Percentiles rank a stretch among this genome's conserved stretches.
These are phyloP conservation scores for Frieseomelitta varia DNA, from an alignment of 1,140 invertebrate genomes.

Conservation along the genomic window DNA sequence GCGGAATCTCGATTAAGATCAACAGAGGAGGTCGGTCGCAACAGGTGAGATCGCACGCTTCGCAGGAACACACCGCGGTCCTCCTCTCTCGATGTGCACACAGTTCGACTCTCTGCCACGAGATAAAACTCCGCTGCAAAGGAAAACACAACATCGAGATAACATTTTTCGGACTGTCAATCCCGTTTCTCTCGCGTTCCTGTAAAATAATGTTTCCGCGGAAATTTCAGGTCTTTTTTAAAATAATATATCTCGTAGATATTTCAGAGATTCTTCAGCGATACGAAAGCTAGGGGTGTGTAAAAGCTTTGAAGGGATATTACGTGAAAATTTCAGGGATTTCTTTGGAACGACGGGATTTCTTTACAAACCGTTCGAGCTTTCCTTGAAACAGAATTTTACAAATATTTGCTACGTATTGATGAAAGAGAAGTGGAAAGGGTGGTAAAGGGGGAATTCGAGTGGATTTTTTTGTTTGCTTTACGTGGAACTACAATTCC, in stretches of 20 bases:
- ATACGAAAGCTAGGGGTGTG: not conserved
- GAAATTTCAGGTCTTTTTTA: not conserved
- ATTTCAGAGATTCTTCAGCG: too few relatives aligned
- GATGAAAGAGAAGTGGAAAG: too few relatives aligned
- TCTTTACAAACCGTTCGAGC: not conserved
- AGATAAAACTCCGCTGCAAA: constrained; percentile 22
- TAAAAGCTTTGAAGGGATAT: not conserved
- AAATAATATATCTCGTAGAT: not conserved
- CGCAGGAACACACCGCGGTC: constrained; percentile 50
- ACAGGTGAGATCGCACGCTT: constrained; percentile 60
- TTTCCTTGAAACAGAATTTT: not conserved
- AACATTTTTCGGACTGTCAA: not conserved
- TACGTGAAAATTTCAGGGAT: not conserved
- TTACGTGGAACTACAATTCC: not conserved
- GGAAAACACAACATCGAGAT: constrained; percentile 1
- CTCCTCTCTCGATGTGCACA: constrained; percentile 49
- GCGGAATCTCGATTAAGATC: constrained; percentile 60
- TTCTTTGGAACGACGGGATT: not conserved
- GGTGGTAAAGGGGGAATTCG: too few relatives aligned
- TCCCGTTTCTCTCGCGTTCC: not conserved
- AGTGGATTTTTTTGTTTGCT: not conserved
- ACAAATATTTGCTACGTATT: not conserved
- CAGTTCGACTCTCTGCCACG: not conserved
- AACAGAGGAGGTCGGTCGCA: constrained; percentile 59
- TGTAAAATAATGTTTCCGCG: not conserved